Evolutionary conservation across 2,888 invertebrate species (phyloP).

Genomic region (Epinotia ramella): DNA sequence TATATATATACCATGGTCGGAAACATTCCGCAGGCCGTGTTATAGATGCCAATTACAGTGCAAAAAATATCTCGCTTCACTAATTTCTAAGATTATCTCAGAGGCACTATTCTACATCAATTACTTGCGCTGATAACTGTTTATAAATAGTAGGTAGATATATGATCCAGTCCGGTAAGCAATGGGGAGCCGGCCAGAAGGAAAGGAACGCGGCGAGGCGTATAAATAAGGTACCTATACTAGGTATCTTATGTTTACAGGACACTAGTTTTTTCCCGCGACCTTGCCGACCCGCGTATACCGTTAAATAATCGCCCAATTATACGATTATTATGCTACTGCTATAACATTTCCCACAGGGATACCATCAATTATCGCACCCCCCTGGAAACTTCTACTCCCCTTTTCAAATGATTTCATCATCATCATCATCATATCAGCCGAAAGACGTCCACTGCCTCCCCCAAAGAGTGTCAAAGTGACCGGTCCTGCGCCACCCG

Average conservation of each 20-base stretch:
- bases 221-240: background rate
- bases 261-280: too few relatives aligned
- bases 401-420: too few relatives aligned
- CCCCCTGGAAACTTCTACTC: too few relatives aligned
- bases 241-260: background rate
- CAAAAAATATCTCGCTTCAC: conserved; percentile 41
- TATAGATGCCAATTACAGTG: conserved; percentile 29
- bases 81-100: conserved; percentile 34
- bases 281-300: too few relatives aligned
- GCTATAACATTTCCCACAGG: too few relatives aligned
- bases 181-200: conserved; percentile 1
- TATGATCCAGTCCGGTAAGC: conserved; percentile 21
- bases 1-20: conserved; percentile 9
- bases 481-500: too few relatives aligned
- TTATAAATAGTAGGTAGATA: conserved; percentile 22
- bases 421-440: too few relatives aligned
- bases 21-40: conserved; percentile 25
- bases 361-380: too few relatives aligned
- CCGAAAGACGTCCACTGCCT: too few relatives aligned
- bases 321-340: too few relatives aligned
- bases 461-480: too few relatives aligned
- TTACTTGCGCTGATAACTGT: conserved; percentile 36
- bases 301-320: too few relatives aligned
- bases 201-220: conserved; percentile 6
- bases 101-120: conserved; percentile 26